These are phyloP conservation scores for Oncorhynchus tshawytscha DNA, from an alignment of 2,113 vertebrate genomes.

Conservation along the genomic window DNA sequence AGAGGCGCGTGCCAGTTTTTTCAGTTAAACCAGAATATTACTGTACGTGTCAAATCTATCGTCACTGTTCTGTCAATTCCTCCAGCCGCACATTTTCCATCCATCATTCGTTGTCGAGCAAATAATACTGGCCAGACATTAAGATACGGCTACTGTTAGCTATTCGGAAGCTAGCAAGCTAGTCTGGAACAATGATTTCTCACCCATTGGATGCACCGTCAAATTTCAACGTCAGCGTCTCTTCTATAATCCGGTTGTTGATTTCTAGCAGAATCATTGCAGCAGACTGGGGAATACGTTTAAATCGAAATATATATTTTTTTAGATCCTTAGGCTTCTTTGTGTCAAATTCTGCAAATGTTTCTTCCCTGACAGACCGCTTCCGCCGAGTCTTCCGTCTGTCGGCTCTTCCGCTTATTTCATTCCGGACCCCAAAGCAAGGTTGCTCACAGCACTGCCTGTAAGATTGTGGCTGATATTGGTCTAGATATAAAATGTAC, in stretches of 20 bases:
- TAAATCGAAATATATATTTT: not conserved
- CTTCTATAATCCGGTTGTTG: slow-evolving; percentile 97
- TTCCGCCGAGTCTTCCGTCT: slow-evolving; percentile 69
- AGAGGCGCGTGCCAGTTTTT: too few relatives aligned
- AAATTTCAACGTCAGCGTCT: slow-evolving; percentile 92
- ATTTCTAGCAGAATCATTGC: slow-evolving; percentile 98
- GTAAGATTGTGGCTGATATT: not conserved
- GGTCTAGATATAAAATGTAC: too few relatives aligned
- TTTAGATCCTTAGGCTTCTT: slow-evolving; percentile 22
- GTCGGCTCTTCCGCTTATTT: slow-evolving; percentile 66
- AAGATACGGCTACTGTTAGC: not conserved
- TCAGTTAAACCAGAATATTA: not conserved
- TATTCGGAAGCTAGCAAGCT: slow-evolving; percentile 11
- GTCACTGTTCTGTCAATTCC: not conserved
- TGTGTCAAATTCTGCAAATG: slow-evolving; percentile 49
- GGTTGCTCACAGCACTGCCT: slow-evolving; percentile 9
- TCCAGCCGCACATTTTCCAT: too few relatives aligned
- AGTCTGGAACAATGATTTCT: slow-evolving; percentile 62
- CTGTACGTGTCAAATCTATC: not conserved
- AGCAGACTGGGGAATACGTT: slow-evolving; percentile 50
- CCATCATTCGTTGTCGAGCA: not conserved
- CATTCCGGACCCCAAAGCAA: slow-evolving; percentile 39
- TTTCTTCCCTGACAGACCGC: slow-evolving; percentile 57
- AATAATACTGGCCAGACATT: not conserved
- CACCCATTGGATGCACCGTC: slow-evolving; percentile 93